Evolutionary conservation across 2,888 invertebrate genomes (phyloP).

Genomic region (Pseudococcus jackbeardsleyi): DNA sequence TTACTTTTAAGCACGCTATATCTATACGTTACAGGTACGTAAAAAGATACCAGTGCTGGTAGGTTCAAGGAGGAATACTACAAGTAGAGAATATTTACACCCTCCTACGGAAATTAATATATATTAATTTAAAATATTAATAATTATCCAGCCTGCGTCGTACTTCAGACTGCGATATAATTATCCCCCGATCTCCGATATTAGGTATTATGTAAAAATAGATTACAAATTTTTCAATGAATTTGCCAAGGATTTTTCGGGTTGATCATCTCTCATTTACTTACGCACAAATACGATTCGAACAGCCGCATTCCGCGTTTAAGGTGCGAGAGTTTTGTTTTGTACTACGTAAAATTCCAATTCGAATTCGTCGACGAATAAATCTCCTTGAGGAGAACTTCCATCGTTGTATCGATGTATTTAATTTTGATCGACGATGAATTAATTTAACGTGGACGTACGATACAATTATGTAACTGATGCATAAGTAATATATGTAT

Average conservation of each 20-base stretch:
- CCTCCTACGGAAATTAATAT: conserved; percentile 39
- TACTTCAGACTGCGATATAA: neutral
- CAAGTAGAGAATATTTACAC: neutral
- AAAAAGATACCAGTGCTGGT: conserved; percentile 4
- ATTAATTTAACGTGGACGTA: neutral
- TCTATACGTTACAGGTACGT: neutral
- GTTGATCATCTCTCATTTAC: neutral
- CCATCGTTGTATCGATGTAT: neutral
- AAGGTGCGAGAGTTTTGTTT: neutral
- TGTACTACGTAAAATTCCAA: neutral
- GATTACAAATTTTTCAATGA: neutral
- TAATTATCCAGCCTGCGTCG: neutral
- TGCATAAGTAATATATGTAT: too few relatives aligned
- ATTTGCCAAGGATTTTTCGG: conserved; percentile 20
- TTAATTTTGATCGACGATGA: conserved; percentile 12
- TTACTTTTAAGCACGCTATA: conserved; percentile 48
- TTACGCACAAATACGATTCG: neutral
- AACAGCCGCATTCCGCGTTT: conserved; percentile 34
- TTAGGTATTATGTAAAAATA: conserved; percentile 9
- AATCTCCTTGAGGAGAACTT: conserved; percentile 5
- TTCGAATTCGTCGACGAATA: neutral
- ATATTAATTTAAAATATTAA: conserved; percentile 13
- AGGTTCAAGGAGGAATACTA: conserved; percentile 43
- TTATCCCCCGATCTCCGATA: neutral
- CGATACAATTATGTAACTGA: too few relatives aligned